Conservation (phyloP, 1,140 invertebrate species). For the Idris sp. region DNA sequence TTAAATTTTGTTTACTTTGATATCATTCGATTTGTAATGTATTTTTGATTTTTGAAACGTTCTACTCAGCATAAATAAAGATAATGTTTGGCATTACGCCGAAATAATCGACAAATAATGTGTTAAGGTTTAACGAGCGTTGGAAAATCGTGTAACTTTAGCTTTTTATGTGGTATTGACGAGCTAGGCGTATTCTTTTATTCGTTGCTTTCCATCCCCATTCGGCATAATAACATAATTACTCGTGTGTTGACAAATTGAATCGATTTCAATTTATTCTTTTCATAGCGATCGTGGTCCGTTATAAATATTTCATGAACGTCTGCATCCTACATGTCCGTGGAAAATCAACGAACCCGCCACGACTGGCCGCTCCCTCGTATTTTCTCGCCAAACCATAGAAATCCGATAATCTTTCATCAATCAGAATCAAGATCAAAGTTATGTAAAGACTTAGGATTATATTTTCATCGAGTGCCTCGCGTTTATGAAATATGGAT, state of each 20-base stretch:
- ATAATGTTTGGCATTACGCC: conserved; percentile 18
- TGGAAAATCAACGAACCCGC: conserved; percentile 70
- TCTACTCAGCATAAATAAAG: too few species aligned
- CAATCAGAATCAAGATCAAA: conserved; percentile 74
- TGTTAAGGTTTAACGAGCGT: conserved; percentile 35
- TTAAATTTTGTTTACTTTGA: too few species aligned
- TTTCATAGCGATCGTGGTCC: conserved; percentile 66
- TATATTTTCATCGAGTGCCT: conserved; percentile 42
- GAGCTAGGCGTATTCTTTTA: conserved; percentile 65
- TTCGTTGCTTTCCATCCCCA: conserved; percentile 42
- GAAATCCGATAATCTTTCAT: conserved; percentile 76
- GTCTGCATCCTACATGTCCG: conserved; percentile 65
- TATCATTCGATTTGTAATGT: too few species aligned
- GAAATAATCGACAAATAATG: conserved; percentile 42
- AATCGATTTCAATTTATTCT: conserved; percentile 78
- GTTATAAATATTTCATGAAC: conserved; percentile 78
- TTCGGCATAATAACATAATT: conserved; percentile 76
- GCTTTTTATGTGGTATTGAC: conserved; percentile 74
- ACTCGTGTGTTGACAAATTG: conserved; percentile 77
- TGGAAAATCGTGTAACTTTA: conserved; percentile 45
- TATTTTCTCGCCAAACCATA: conserved; percentile 61
- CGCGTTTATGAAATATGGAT: conserved; percentile 37
- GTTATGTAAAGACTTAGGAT: conserved; percentile 52
- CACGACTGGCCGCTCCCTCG: conserved; percentile 28
- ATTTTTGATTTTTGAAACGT: too few species aligned